Evolutionary conservation across 2,888 invertebrate genomes (phyloP), one percentile per base, ranked within the genome.

Genomic region (Zaprionus obscuricornis): DNA sequence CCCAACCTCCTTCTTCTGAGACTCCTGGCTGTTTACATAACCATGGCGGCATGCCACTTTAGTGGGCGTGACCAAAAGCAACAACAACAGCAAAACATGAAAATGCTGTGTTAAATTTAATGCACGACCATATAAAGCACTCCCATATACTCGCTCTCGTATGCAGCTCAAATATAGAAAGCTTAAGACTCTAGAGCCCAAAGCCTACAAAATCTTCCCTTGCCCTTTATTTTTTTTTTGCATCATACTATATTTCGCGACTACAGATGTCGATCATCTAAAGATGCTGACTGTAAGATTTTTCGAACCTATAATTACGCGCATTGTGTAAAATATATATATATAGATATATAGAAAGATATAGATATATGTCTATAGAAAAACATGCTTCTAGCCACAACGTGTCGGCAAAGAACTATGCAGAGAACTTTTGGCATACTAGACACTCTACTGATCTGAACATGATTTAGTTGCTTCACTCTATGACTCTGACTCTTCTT

Each of bases 391-490:
- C 11, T 17, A 24, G 57, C 42, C 14, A 2, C 17, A 36, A 52
- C 17, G 43, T 42, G 29, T 31, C 27, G n/a, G 27, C 42, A 40
- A 14, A 56, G 47, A 49, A 51, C 33, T 13, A 24, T 29, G 40
- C 3, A 46, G 57, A 58, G 40, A n/a, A n/a, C n/a, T n/a, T n/a
- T 1, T 24, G 22, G 14, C 20, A 66, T 66, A 63, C 70, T 70
- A 63, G 59, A 49, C 79, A 79, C 59, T 11, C 34, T 39, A 33
- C 18, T 13, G 66, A 72, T 58, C 58, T 55, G 51, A 55, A 49
- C 72, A 77, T 74, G 72, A 77, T 81, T 74, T 72, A 77, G 74
- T n/a, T n/a, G n/a, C n/a, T n/a, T n/a, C n/a, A n/a, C n/a, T n/a
- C n/a, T n/a, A n/a, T n/a, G n/a, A n/a, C n/a, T n/a, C n/a, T n/a